These are phyloP conservation scores for Hartigia nigra DNA, from an alignment of 2,888 invertebrate species.

Conservation along the genomic window DNA sequence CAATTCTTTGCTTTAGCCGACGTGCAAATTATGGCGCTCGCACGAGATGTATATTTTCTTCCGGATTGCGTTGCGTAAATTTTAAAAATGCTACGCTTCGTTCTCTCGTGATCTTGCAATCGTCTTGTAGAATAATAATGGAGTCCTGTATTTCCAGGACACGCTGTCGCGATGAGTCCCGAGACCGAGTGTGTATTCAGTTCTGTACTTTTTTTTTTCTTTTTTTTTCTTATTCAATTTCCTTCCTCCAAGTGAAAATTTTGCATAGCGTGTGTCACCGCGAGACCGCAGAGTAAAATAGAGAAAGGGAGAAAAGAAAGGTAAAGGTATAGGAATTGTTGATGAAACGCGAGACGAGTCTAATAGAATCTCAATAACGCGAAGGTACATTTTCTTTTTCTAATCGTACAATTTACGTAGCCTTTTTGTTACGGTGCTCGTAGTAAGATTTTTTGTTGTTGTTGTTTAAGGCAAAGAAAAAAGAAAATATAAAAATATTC, in stretches of 20 bases:
- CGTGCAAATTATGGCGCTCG: not conserved
- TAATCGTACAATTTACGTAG: not conserved
- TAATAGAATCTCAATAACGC: not conserved
- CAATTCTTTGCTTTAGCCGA: not conserved
- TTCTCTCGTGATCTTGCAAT: not conserved
- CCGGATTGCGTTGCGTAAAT: slow-evolving; percentile 35
- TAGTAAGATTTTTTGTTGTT: not conserved
- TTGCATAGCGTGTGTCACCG: not conserved
- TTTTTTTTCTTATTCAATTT: slow-evolving; percentile 17
- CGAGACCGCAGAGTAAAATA: not conserved
- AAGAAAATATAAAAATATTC: not conserved
- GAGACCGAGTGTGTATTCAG: not conserved
- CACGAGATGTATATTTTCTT: slow-evolving; percentile 42
- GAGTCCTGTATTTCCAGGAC: not conserved
- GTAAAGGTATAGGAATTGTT: not conserved
- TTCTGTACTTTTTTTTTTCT: slow-evolving; percentile 17
- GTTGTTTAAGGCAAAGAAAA: not conserved
- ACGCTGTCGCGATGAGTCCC: not conserved
- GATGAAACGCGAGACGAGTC: not conserved
- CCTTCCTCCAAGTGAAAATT: not conserved
- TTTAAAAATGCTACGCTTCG: not conserved
- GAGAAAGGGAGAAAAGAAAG: not conserved
- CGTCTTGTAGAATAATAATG: not conserved
- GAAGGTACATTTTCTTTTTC: not conserved
- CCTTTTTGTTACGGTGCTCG: not conserved